Conservation (phyloP, 92 coral and sea anemone genomes). For the Micromussa lordhowensis region DNA sequence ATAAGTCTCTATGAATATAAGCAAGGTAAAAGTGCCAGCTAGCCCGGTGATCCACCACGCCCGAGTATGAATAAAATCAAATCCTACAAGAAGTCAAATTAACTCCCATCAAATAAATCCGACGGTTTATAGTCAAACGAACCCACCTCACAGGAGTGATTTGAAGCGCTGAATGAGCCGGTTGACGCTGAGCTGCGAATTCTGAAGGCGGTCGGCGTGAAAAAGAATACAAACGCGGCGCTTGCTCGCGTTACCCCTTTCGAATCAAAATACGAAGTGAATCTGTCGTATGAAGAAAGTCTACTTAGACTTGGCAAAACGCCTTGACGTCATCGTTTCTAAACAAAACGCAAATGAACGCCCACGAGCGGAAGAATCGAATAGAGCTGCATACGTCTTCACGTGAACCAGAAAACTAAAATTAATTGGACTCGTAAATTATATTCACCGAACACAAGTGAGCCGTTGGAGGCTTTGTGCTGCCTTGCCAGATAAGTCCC, state of each 20-base stretch:
- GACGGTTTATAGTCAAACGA: background rate
- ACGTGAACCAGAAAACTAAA: conserved; percentile 34
- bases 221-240: background rate
- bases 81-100: conserved; percentile 17
- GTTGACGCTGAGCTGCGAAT: conserved; percentile 3
- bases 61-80: conserved; percentile 41
- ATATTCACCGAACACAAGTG: conserved; percentile 30
- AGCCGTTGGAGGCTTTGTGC: conserved; percentile 34
- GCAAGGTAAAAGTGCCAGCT: conserved; percentile 3
- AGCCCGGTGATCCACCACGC: conserved; percentile 27
- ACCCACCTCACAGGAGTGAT: conserved; percentile 6
- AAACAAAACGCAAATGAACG: conserved; percentile 47
- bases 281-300: conserved; percentile 16
- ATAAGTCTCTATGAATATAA: background rate
- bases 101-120: background rate
- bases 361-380: conserved; percentile 52
- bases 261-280: conserved; percentile 39
- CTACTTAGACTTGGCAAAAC: conserved; percentile 27
- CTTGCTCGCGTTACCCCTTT: conserved; percentile 2
- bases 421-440: conserved; percentile 55
- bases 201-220: conserved; percentile 9
- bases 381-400: conserved; percentile 42
- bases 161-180: background rate
- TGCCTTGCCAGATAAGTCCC: conserved; percentile 34
- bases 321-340: conserved; percentile 47